Percentiles rank a stretch among this genome's conserved stretches.
Evolutionary conservation across 2,113 vertebrate genomes (phyloP).

Genomic region (rabbit (Oryctolagus cuniculus)): mOryCun1.1 NC_091433.1:193096501-193097000

Average conservation of each 20-base stretch:
- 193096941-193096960: neutral
- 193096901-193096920: fast-evolving
- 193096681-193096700: neutral
- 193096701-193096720: too few species aligned
- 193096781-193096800: neutral
- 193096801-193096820: neutral
- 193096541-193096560: neutral
- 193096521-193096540: neutral
- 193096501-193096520: neutral
- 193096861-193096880: neutral
- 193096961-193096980: too few species aligned
- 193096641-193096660: too few species aligned
- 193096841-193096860: neutral
- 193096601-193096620: neutral
- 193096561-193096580: neutral
- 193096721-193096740: neutral
- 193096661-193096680: too few species aligned
- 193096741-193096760: neutral
- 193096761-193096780: neutral
- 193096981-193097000: too few species aligned
- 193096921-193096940: neutral
- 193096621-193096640: neutral
- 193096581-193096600: neutral
- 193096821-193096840: too few species aligned
- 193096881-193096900: neutral